Evolutionary conservation across 2,113 vertebrate species (phyloP), one percentile per base, ranked within the genome.

Genomic region (Psilopsiagon aurifrons): DNA sequence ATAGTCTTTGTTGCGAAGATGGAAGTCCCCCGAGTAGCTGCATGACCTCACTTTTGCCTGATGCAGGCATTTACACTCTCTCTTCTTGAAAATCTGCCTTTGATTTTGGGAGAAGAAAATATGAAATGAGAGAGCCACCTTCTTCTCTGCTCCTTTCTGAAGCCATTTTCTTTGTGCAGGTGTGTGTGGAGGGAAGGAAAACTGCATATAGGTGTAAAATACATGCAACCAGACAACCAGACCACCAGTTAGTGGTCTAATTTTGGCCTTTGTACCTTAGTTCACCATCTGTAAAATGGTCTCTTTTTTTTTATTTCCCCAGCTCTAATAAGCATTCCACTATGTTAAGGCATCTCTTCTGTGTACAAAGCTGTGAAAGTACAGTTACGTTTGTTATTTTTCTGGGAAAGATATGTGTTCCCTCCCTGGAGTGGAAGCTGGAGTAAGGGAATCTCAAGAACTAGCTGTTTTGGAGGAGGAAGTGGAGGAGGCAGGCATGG

Each of bases 81-180:
- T 67, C 11, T 37, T 78, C 39, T 57, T 71, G 75, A 86, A 90
- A 89, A 89, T 59, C 52, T 87, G 33, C 41, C 37, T 64, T 73
- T 79, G 68, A 68, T 25, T 76, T 60, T 54, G 28, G 4, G 22
- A 64, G n/a, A 41, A 57, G 37, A 70, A 62, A 76, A 13, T 7
- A 55, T 1, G 27, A 70, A 93, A 25, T 1, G 5, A n/a, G 64
- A 64, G 46, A 81, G 64, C 5, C 16, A 31, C 10, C 20, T 46
- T 24, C 2, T 23, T 84, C 6, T 54, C 75, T 62, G 12, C 25
- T 25, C 13, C 41, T 73, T 90, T 51, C 39, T 89, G 77, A 79
- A 67, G 33, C 44, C 18, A 2, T 60, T 71, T 79, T 86, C 54
- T 47, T 33, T 79, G 14, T 78, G 54, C 2, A 6, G 19, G 13